Conservation (phyloP, 2,113 vertebrate species). For the Callithrix jacchus region DNA sequence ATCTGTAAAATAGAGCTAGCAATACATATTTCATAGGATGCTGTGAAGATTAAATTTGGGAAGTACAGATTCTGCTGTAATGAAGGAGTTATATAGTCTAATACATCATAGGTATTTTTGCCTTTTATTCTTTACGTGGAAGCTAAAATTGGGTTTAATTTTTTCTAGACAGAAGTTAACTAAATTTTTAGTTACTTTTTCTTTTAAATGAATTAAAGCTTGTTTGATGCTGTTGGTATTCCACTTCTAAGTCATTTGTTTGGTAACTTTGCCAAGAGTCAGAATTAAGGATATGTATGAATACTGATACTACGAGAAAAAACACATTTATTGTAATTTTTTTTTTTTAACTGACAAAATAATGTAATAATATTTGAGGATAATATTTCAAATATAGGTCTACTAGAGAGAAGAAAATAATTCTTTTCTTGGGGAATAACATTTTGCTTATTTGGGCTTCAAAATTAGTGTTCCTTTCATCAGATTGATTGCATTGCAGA, state of each 20-base stretch:
- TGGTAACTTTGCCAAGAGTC: conserved; percentile 7
- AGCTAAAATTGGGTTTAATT: background rate
- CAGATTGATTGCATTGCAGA: background rate
- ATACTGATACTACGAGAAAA: background rate
- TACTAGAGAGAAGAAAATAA: conserved; percentile 23
- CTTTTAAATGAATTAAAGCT: conserved; percentile 13
- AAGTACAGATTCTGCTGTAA: background rate
- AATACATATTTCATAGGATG: background rate
- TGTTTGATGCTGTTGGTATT: background rate
- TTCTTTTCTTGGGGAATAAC: background rate
- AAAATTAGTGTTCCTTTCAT: background rate
- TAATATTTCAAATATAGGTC: background rate
- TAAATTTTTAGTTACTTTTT: background rate
- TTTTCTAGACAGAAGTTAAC: background rate
- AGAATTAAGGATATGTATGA: background rate
- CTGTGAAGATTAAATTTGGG: background rate
- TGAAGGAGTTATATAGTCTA: background rate
- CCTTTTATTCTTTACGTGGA: conserved; percentile 1
- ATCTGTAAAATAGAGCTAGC: conserved; percentile 23
- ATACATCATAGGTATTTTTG: background rate
- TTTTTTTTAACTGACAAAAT: conserved; percentile 22
- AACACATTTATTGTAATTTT: background rate
- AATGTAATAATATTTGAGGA: conserved; percentile 2
- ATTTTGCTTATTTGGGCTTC: background rate
- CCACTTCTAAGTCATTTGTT: conserved; percentile 12